Percentiles rank a stretch among this genome's conserved stretches.
Evolutionary conservation across 2,797 vertebrate genomes (phyloP).

Genomic region (Lacerta viridis): DNA sequence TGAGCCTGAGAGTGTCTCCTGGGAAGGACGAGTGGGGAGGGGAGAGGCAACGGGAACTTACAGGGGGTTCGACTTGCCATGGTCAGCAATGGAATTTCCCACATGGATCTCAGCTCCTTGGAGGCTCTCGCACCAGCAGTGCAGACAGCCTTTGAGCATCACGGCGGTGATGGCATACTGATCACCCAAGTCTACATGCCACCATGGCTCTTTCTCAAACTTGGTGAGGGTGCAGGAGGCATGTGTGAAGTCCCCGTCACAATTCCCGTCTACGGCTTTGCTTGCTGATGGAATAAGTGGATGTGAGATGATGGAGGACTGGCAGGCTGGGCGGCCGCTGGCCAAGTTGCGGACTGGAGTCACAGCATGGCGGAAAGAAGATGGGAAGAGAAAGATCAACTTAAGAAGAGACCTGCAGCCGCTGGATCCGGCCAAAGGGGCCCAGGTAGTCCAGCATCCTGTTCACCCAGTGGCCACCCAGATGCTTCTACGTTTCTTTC

Average conservation of each 20-base stretch:
- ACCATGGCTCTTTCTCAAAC: slow-evolving; percentile 41
- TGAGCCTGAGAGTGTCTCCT: neutral
- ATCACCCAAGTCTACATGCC: slow-evolving; percentile 44
- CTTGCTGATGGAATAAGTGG: neutral
- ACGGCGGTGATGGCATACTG: slow-evolving; percentile 33
- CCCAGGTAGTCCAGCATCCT: too few species aligned
- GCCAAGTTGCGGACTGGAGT: neutral
- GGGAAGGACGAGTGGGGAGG: neutral
- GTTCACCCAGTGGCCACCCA: too few species aligned
- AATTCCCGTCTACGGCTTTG: slow-evolving; percentile 49
- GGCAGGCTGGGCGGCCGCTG: neutral
- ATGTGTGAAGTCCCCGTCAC: neutral
- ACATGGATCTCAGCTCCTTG: slow-evolving; percentile 32
- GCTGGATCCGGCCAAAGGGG: too few species aligned
- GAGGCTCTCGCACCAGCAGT: slow-evolving; percentile 21
- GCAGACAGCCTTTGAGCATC: slow-evolving; percentile 25
- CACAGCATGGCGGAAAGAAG: neutral
- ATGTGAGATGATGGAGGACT: neutral
- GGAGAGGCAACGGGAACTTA: neutral
- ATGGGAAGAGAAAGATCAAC: neutral
- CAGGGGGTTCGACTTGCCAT: neutral
- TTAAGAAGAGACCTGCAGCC: too few species aligned
- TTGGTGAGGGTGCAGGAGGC: slow-evolving; percentile 48
- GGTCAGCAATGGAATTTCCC: slow-evolving; percentile 23
- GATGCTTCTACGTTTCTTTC: too few species aligned